Conservation (phyloP, 2,888 invertebrate species). For the Aphidoletes aphidimyza region DNA sequence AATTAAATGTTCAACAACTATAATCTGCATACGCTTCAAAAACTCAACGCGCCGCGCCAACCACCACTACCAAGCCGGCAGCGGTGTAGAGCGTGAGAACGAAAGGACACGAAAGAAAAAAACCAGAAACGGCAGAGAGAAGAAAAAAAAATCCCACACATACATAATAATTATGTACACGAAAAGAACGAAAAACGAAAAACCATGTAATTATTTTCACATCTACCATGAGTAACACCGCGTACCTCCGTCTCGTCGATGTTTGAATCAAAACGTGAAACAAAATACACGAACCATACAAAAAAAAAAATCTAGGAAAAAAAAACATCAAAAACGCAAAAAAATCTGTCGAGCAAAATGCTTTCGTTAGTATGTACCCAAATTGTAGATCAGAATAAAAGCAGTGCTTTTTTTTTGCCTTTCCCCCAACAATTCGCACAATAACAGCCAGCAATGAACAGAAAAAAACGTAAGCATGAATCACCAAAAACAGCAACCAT, state of each 20-base stretch:
- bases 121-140: background rate
- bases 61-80: no score
- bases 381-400: background rate
- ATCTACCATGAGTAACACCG: conserved; percentile 25
- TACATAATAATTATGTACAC: conserved; percentile 49
- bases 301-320: background rate
- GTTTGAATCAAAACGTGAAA: conserved; percentile 7
- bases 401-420: background rate
- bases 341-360: background rate
- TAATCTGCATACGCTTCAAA: conserved; percentile 47
- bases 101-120: no score
- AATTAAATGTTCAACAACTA: conserved; percentile 48
- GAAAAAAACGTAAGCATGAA: conserved; percentile 3
- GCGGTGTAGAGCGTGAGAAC: no score
- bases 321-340: background rate
- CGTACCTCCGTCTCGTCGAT: conserved; percentile 27
- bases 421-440: background rate
- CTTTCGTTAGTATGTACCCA: background rate
- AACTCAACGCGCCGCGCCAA: background rate
- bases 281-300: background rate
- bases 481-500: conserved; percentile 37
- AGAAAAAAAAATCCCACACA: background rate
- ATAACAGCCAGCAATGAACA: background rate
- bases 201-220: conserved; percentile 51
- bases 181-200: conserved; percentile 28